A percentile compares a stretch with the other conserved stretches of the same genome.
These are phyloP conservation scores for Argyresthia goedartella DNA, from an alignment of 2,888 invertebrate species.

Conservation along the genomic window DNA sequence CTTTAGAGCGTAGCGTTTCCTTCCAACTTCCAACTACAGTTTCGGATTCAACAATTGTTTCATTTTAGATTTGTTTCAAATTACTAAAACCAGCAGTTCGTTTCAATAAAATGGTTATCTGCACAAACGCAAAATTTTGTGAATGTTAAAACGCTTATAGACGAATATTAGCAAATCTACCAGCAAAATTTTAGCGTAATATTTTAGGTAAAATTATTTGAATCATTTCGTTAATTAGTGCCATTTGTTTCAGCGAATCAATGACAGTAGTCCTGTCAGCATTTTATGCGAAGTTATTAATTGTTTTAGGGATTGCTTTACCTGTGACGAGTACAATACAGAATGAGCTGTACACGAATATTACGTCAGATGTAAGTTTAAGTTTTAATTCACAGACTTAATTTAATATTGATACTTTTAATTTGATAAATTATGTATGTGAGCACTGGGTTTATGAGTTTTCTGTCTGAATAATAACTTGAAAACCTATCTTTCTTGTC, in stretches of 20 bases:
- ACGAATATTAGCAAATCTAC: too few species aligned
- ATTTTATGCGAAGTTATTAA: slow-evolving; percentile 75
- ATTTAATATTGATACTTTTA: not conserved
- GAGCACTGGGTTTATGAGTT: not conserved
- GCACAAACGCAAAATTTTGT: too few species aligned
- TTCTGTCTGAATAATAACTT: not conserved
- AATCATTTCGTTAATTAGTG: slow-evolving; percentile 8
- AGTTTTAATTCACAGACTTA: not conserved
- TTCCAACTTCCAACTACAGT: too few species aligned
- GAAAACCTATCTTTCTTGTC: too few species aligned
- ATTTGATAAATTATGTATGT: not conserved
- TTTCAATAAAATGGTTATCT: too few species aligned
- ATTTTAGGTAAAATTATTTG: too few species aligned
- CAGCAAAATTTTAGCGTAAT: too few species aligned
- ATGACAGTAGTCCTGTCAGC: slow-evolving; percentile 73
- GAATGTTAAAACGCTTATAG: too few species aligned
- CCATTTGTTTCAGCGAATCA: slow-evolving; percentile 66
- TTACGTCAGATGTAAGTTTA: slow-evolving; percentile 50
- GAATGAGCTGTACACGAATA: slow-evolving; percentile 57
- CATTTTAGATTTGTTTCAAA: too few species aligned
- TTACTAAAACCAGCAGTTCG: too few species aligned
- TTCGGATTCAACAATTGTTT: too few species aligned
- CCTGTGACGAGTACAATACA: slow-evolving; percentile 75
- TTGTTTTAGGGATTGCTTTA: slow-evolving; percentile 74
- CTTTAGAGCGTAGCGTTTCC: not conserved